Evolutionary conservation across 2,888 invertebrate species (phyloP), one percentile per base, ranked within the genome.

Genomic region (Lutraria lutraria): DNA sequence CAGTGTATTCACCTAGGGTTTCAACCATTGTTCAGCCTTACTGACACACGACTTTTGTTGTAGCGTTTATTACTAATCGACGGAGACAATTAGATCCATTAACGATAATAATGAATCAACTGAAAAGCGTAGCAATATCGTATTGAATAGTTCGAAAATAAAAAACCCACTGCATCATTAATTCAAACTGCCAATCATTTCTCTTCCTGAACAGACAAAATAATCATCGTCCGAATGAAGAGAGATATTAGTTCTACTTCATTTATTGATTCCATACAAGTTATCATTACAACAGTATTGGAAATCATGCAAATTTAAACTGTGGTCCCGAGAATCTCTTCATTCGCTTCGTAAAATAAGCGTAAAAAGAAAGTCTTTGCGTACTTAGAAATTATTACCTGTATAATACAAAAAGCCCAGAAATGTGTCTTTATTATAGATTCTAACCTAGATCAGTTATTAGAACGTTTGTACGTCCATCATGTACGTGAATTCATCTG

Each of bases 231-330:
- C 34, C 76, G 76, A 76, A 34, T 76, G 16, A 16, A 34, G 29
- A 76, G 76, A 76, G 15, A 16, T 76, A 34, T 16, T 29, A 76
- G 76, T 31, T 76, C 31, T 34, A 31, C 25, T 76, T 34, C 13
- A 76, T 29, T 34, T 76, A 76, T 76, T 76, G 76, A 76, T 76
- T 76, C 25, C 76, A 34, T 76, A 31, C 76, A 76, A 76, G 76
- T 76, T 76, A 34, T 25, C 19, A 76, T 76, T 25, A 76, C 34
- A 31, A 25, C n/a, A 76, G 6, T 15, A 16, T 76, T 34, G 13
- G 76, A 76, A 76, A 76, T 76, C 29, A 34, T 13, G 76, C 31
- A 31, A 76, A 76, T 76, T 76, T 16, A 76, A 76, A 76, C 76
- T 76, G 21, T 76, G 19, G 25, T 63, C 21, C 29, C 34, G 34